Percentiles rank a stretch among this genome's conserved stretches.
Evolutionary conservation across 2,888 invertebrate species (phyloP).

Genomic region (Pomacea canaliculata): DNA sequence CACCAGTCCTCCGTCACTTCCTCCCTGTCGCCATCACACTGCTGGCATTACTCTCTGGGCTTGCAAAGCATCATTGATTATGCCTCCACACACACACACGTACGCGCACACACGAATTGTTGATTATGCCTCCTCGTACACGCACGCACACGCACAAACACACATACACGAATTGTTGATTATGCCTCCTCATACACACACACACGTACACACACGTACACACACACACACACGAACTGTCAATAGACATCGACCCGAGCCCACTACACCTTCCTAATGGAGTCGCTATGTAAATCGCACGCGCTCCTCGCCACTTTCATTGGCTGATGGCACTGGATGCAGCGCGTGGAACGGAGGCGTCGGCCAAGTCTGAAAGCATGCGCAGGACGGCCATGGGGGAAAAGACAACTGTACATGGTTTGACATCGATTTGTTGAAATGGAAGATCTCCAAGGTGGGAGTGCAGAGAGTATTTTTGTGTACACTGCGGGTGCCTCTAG

Average conservation of each 20-base stretch:
- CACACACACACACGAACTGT: background rate
- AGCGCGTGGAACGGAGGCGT: background rate
- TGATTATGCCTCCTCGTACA: background rate
- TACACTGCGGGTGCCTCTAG: too few relatives aligned
- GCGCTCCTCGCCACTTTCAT: background rate
- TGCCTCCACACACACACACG: background rate
- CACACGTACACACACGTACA: slow-evolving; percentile 11
- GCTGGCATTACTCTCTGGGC: too few relatives aligned
- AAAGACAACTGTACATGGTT: too few relatives aligned
- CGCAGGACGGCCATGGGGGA: too few relatives aligned
- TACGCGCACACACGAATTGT: background rate
- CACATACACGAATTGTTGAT: background rate
- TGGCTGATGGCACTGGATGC: background rate
- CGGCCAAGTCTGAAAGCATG: background rate
- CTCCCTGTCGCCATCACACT: too few relatives aligned
- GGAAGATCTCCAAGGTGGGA: too few relatives aligned
- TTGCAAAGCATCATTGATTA: too few relatives aligned
- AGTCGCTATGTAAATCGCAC: background rate
- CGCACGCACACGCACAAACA: slow-evolving; percentile 9
- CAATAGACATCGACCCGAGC: background rate
- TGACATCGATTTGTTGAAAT: too few relatives aligned
- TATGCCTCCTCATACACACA: background rate
- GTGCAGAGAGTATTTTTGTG: too few relatives aligned
- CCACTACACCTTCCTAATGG: background rate
- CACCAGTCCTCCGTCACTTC: too few relatives aligned